Base-by-base conservation (phyloP, 2,797 vertebrate species). In the Ibycter americanus region DNA sequence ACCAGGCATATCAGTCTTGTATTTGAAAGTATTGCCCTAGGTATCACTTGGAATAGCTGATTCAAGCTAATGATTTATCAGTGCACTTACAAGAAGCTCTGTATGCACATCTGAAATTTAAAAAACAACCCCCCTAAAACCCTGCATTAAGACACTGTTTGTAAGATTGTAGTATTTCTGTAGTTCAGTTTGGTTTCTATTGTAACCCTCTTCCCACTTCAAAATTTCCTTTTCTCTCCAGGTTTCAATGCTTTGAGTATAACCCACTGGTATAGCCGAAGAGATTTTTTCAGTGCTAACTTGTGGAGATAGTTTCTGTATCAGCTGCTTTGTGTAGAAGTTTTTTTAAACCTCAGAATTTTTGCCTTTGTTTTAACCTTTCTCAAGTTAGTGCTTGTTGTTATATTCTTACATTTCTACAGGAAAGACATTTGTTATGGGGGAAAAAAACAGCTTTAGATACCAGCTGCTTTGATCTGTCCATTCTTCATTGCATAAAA, bases 301-400 rank as follows among this genome's bases (percentile, higher is more conserved):
- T 93, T 38, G 40, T 38, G 18, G 59, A 82, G 19, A 42, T 15
- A 32, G 42, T 47, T 82, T 74, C n/a, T 68, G 4, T 58, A 49
- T 67, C 81, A 21, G 27, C 36, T 89, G 25, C 49, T 93, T 89
- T 71, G 25, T 86, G 42, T 18, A 51, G 67, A 17, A 34, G 82
- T 84, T 71, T 63, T 77, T 87, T 67, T 40, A n/a, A 46, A 59
- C 29, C 20, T 55, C 4, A 0, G 12, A 77, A 15, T 1, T 59
- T 89, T 82, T 89, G 32, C 47, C 72, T 92, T 81, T 92, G 13
- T 90, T 88, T 91, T 79, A 91, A 74, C 38, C 58, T 93, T 91
- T 82, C 44, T 65, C 31, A 61, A 70, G 38, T 67, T 83, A 83
- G 44, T 46, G 59, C 18, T 13, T 26, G 34, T 76, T 73, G 49